Base-by-base conservation (phyloP, 2,888 invertebrate species). In the Dascillus cervinus region DNA sequence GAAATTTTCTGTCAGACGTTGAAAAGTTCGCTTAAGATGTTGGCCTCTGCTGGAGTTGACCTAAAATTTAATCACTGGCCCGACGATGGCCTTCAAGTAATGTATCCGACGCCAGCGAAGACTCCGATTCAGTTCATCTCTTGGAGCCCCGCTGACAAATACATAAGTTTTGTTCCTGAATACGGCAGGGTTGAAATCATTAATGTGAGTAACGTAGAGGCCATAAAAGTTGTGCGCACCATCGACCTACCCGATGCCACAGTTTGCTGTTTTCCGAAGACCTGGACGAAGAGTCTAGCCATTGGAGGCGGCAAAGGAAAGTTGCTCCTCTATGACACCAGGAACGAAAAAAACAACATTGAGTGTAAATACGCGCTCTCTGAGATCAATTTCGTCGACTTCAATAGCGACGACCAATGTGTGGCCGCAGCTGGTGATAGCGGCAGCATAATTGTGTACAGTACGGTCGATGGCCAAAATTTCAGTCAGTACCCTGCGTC, bases 281-380 rank as follows among this genome's bases (percentile, higher is more conserved):
- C n/a, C n/a, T n/a, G n/a, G n/a, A n/a, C n/a, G n/a, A n/a, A n/a
- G n/a, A n/a, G n/a, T n/a, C n/a, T n/a, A n/a, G n/a, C 37, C 21
- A 39, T 62, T 12, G 60, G 56, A 2, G 19, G 60, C n/a, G 60
- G 55, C 4, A 59, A 50, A n/a, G n/a, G n/a, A n/a, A n/a, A n/a
- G n/a, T n/a, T n/a, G n/a, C n/a, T 53, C 10, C 34, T 62, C 20
- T 62, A 62, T 40, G 60, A 62, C 34, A 61, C 58, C 3, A 58
- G 55, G 41, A 46, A 37, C 13, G 52, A 56, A 34, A 38, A 32
- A 2, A 47, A 56, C 12, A 34, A 44, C n/a, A 53, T 49, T 26
- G 40, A 45, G 10, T 47, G 52, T 9, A 39, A 40, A 11, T 48
- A 41, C 13, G 41, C 54, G 2, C 32, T 43, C 1, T 38, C 46